Conservation (phyloP, 2,797 vertebrate genomes). For the Manis javanica region DNA sequence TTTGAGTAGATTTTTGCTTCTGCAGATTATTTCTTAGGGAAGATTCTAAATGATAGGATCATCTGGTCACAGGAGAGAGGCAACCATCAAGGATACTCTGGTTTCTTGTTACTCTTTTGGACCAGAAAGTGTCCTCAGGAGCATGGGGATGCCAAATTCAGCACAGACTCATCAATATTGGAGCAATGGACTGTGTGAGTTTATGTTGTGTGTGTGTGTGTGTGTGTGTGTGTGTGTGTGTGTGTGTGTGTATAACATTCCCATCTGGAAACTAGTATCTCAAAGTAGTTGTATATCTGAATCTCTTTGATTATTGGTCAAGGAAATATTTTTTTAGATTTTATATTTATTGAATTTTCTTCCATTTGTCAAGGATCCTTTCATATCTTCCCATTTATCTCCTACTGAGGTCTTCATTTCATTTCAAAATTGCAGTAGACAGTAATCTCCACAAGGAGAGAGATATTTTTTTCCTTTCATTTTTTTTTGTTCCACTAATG, state of each 20-base stretch:
- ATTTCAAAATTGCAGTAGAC: neutral
- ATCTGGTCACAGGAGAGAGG: neutral
- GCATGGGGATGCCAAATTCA: accelerated
- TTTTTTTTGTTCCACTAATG: neutral
- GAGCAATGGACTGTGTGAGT: neutral
- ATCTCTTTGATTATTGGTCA: neutral
- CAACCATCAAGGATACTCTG: too few species aligned
- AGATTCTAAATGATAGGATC: neutral
- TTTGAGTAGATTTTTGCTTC: neutral
- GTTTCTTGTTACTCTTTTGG: neutral
- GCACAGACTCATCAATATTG: too few species aligned
- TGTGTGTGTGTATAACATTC: neutral
- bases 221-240: neutral
- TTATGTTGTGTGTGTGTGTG: too few species aligned
- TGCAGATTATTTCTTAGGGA: neutral
- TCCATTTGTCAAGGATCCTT: neutral
- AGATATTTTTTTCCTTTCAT: neutral
- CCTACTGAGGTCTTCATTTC: neutral
- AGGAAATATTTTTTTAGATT: neutral
- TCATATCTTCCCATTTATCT: neutral
- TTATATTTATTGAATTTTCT: neutral
- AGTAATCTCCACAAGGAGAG: neutral
- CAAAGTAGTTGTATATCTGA: neutral
- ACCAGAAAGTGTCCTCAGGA: neutral
- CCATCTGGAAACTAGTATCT: neutral